Percentiles rank a stretch among this genome's conserved stretches.
Conservation (phyloP, 2,113 vertebrate species). For the Excalfactoria chinensis region DNA sequence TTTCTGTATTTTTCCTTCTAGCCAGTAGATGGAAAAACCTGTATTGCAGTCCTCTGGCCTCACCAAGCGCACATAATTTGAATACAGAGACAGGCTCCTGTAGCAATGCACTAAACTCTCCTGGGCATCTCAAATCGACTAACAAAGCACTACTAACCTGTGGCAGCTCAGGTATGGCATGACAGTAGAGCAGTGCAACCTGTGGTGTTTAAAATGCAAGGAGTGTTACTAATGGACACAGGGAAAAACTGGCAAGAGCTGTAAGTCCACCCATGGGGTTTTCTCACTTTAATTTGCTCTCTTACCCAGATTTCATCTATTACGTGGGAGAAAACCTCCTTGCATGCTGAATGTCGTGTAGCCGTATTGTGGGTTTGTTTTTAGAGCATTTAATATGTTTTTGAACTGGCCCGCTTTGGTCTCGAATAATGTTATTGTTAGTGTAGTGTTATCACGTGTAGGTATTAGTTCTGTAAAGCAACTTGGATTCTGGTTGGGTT, state of each 20-base stretch:
- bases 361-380: background rate
- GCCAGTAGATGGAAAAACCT: slow-evolving; percentile 92
- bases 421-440: background rate
- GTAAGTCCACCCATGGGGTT: background rate
- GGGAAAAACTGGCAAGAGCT: background rate
- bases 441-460: background rate
- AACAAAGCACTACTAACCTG: slow-evolving; percentile 98
- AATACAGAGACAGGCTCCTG: slow-evolving; percentile 82
- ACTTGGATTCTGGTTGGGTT: background rate
- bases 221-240: background rate
- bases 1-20: slow-evolving; percentile 76
- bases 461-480: background rate
- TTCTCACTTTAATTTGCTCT: background rate
- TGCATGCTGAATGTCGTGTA: background rate
- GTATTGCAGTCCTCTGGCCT: slow-evolving; percentile 88
- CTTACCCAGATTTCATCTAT: background rate
- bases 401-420: background rate
- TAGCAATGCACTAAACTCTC: slow-evolving; percentile 87
- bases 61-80: slow-evolving; percentile 71
- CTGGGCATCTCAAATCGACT: slow-evolving; percentile 96
- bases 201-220: slow-evolving; percentile 15
- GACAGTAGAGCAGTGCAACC: slow-evolving; percentile 44
- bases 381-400: background rate
- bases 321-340: background rate
- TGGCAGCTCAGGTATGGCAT: slow-evolving; percentile 95